A percentile compares a stretch with the other conserved stretches of the same genome.
Conservation (phyloP, 2,888 invertebrate species). For the Leucophenga maculata region DNA sequence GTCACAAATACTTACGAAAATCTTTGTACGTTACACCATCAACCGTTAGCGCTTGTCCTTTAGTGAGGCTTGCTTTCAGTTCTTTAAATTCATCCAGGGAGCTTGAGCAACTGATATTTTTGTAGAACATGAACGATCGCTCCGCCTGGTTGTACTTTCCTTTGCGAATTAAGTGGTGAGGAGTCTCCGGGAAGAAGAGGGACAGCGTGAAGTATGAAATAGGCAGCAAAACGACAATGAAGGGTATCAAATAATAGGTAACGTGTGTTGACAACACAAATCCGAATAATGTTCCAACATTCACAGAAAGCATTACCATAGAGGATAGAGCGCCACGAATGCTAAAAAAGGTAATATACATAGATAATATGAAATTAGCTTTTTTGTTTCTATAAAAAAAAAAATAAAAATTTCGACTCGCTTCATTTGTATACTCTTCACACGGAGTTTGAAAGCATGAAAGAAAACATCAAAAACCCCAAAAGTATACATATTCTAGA, state of each 20-base stretch:
- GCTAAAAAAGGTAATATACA: too few species aligned
- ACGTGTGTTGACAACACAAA: constrained; percentile 63
- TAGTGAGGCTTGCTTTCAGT: constrained; percentile 46
- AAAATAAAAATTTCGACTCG: too few species aligned
- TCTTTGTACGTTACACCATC: constrained; percentile 42
- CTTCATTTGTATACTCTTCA: too few species aligned
- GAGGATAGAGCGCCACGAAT: constrained; percentile 68
- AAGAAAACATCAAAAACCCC: too few species aligned
- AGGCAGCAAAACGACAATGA: constrained; percentile 54
- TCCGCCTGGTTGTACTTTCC: constrained; percentile 56
- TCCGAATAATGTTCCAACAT: constrained; percentile 63
- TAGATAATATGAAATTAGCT: background rate
- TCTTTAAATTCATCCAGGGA: constrained; percentile 52
- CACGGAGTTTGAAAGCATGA: too few species aligned
- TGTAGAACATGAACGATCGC: constrained; percentile 62
- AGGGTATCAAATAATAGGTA: constrained; percentile 57
- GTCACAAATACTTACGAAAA: constrained; percentile 51
- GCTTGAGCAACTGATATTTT: constrained; percentile 46
- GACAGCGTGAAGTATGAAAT: constrained; percentile 52
- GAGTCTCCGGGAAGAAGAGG: constrained; percentile 63
- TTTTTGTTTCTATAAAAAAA: too few species aligned
- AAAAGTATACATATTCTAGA: too few species aligned
- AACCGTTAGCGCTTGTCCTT: constrained; percentile 37
- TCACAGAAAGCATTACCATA: constrained; percentile 62
- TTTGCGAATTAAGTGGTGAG: constrained; percentile 59